phyloP scores from a whole-genome alignment of 2,797 vertebrate genomes.

The Sebastes nivosus region DNA sequence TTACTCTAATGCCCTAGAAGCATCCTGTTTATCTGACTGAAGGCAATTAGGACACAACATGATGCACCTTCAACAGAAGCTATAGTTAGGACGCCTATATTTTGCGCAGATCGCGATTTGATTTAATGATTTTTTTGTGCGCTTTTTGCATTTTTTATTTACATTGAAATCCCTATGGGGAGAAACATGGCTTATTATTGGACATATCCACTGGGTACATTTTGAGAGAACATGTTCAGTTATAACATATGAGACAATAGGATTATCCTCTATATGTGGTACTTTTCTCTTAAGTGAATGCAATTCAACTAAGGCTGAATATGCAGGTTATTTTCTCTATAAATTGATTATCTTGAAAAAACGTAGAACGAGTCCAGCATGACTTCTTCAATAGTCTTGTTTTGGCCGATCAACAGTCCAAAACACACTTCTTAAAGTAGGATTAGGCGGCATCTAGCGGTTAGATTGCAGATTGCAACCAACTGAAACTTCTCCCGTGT shows the following conservation, averaged over 20 bases:
- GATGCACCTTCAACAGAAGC: neutral
- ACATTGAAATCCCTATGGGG: neutral
- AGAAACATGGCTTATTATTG: neutral
- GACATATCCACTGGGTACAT: neutral
- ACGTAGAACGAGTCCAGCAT: neutral
- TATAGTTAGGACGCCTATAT: neutral
- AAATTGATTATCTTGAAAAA: neutral
- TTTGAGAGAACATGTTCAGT: neutral
- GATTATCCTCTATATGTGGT: neutral
- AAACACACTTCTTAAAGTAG: neutral
- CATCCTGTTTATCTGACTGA: conserved; percentile 59
- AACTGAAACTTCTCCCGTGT: too few relatives aligned
- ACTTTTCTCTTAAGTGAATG: neutral
- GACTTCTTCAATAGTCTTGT: neutral
- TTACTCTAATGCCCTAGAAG: conserved; percentile 65
- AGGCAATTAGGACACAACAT: conserved; percentile 37
- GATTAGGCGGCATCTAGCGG: too few relatives aligned
- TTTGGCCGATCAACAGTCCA: neutral
- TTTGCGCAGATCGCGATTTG: neutral
- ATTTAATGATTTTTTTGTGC: neutral
- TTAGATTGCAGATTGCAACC: too few relatives aligned
- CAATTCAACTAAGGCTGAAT: neutral
- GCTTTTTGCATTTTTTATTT: neutral
- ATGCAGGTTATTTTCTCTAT: neutral
- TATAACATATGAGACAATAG: neutral